These are phyloP conservation scores for Willowsia nigromaculata DNA, from an alignment of 2,888 invertebrate genomes.

Conservation along the genomic window DNA sequence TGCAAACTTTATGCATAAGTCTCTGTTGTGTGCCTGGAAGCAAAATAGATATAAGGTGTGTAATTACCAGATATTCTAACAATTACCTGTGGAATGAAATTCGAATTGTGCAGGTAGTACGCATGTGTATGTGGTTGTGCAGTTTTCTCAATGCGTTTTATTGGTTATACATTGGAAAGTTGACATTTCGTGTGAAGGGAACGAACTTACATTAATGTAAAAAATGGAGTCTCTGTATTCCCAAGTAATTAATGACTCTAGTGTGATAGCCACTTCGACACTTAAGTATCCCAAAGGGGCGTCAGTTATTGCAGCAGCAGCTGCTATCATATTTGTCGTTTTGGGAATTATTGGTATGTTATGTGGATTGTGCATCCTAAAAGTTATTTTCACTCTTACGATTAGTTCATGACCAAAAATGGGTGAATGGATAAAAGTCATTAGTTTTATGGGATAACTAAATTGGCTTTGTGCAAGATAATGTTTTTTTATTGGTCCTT, in stretches of 20 bases:
- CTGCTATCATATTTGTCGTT: constrained; percentile 89
- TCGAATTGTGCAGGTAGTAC: too few relatives aligned
- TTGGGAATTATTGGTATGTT: constrained; percentile 88
- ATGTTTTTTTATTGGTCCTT: background rate
- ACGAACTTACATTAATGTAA: background rate
- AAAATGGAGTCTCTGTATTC: background rate
- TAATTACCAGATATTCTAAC: too few relatives aligned
- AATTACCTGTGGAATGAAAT: too few relatives aligned
- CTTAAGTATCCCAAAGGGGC: constrained; percentile 85
- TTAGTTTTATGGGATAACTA: background rate
- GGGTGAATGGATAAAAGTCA: too few relatives aligned
- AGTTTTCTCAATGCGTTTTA: too few relatives aligned
- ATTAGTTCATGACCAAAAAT: background rate
- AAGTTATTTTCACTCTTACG: too few relatives aligned
- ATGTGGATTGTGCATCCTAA: too few relatives aligned
- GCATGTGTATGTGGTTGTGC: too few relatives aligned
- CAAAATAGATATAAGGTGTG: too few relatives aligned
- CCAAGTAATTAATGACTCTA: background rate
- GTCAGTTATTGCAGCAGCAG: constrained; percentile 88
- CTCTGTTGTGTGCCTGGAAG: too few relatives aligned
- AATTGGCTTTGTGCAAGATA: background rate
- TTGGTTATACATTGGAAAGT: background rate
- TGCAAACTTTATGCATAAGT: too few relatives aligned
- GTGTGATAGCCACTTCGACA: background rate
- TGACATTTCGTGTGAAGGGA: too few relatives aligned